Conservation (phyloP, 2,113 vertebrate species). For the Eclectus roratus region DNA sequence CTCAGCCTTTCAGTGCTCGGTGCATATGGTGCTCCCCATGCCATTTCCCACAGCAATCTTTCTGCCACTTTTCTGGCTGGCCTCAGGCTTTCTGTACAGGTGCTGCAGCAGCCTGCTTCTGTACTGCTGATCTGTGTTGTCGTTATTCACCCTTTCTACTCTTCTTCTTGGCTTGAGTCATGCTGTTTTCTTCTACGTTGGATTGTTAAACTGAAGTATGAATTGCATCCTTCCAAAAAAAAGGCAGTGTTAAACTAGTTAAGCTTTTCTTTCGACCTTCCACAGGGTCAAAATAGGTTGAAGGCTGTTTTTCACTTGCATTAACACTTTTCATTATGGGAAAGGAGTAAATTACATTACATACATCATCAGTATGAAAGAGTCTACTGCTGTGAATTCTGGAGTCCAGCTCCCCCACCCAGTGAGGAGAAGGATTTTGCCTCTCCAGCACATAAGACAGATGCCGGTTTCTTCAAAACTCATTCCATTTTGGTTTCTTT, state of each 20-base stretch:
- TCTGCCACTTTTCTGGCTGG: neutral
- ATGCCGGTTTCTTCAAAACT: neutral
- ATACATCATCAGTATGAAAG: neutral
- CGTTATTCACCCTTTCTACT: neutral
- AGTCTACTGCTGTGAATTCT: neutral
- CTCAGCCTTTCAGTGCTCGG: neutral
- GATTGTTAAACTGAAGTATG: neutral
- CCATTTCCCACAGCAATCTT: neutral
- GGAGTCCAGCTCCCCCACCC: neutral
- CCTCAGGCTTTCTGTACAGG: constrained; percentile 27
- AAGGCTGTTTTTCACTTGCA: neutral
- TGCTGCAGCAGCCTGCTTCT: constrained; percentile 49
- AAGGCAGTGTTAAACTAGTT: neutral
- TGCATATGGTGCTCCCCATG: constrained; percentile 42
- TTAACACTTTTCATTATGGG: neutral
- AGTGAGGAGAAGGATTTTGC: neutral
- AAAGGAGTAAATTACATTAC: neutral
- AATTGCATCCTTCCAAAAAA: neutral
- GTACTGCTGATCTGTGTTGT: neutral
- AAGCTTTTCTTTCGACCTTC: neutral
- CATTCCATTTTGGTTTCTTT: neutral
- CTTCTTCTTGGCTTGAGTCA: neutral
- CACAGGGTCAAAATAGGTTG: neutral
- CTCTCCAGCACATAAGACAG: neutral
- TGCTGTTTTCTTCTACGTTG: neutral